These are phyloP conservation scores for Ganaspis sp. DNA, from an alignment of 1,140 invertebrate species.

Conservation along the genomic window DNA sequence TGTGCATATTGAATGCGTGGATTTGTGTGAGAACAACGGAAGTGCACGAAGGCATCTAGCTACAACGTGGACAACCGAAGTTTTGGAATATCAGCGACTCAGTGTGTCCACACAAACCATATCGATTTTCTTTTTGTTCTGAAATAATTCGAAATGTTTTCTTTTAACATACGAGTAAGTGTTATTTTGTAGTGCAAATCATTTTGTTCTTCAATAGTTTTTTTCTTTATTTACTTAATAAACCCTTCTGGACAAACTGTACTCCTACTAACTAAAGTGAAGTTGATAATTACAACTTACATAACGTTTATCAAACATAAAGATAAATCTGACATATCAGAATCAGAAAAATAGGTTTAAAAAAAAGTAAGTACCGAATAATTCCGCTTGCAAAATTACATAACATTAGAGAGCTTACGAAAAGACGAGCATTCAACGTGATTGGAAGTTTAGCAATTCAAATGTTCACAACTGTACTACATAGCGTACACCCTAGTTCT, in stretches of 20 bases:
- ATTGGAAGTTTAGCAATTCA: constrained; percentile 51
- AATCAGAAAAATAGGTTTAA: background rate
- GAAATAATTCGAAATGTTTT: too few relatives aligned
- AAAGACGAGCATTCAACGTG: constrained; percentile 36
- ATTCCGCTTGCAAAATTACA: background rate
- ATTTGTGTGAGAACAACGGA: background rate
- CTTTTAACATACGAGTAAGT: too few relatives aligned
- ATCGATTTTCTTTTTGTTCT: too few relatives aligned
- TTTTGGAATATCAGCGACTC: background rate
- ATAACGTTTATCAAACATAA: too few relatives aligned
- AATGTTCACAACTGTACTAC: constrained; percentile 24
- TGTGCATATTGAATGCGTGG: background rate
- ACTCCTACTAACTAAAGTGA: too few relatives aligned
- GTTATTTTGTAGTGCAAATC: too few relatives aligned
- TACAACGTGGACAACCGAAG: background rate
- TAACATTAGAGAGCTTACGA: background rate
- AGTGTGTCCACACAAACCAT: background rate
- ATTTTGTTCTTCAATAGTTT: too few relatives aligned
- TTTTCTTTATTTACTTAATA: too few relatives aligned
- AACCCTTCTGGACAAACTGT: too few relatives aligned
- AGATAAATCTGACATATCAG: background rate
- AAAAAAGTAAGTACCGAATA: background rate
- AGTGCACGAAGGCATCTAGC: background rate
- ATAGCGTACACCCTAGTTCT: background rate
- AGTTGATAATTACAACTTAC: too few relatives aligned